Base-by-base conservation (phyloP, 2,888 invertebrate genomes). In the Cheilosia pagana region DNA sequence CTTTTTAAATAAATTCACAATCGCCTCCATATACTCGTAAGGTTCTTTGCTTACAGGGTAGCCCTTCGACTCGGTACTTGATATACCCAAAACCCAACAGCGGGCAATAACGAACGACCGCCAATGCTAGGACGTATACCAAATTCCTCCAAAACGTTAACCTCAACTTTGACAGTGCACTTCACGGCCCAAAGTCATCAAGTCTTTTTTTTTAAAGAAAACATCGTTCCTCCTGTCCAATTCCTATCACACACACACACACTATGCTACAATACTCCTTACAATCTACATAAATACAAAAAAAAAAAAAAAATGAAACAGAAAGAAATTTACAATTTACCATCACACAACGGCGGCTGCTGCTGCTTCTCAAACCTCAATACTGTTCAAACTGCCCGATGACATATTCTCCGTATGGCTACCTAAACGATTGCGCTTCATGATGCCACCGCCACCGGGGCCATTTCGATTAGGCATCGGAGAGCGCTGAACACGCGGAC, bases 331-430 rank as follows among this genome's bases (percentile, higher is more conserved):
- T 70, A 68, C 68, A 77, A 55, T 78, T 52, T 45, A 74, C 45
- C 70, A 83, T 78, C 52, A 74, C 53, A 78, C 60, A 41, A 57
- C 55, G 53, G 55, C 55, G 48, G 50, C 35, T 35, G 25, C 25
- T 28, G 43, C 23, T 68, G 1, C 23, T 60, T 35, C 23, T 81
- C 60, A 85, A 81, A 92, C 92, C 88, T 92, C 92, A 90, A 92
- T 92, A 90, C 92, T 92, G 90, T 92, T 92, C 45, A 92, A 89
- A 88, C 92, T 92, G 78, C 92, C 92, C 63, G 92, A 92, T 10
- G 92, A 92, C 79, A 92, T 91, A 87, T 92, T 92, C 87, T 92
- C 92, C 85, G 90, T 90, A 87, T 92, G 92, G 87, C 91, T 92
- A 87, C 92, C 92, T 59, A 92, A 88, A 3, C 92, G 91, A 53